Evolutionary conservation across 2,888 invertebrate genomes (phyloP).

Genomic region (Yponomeuta malinellus): DNA sequence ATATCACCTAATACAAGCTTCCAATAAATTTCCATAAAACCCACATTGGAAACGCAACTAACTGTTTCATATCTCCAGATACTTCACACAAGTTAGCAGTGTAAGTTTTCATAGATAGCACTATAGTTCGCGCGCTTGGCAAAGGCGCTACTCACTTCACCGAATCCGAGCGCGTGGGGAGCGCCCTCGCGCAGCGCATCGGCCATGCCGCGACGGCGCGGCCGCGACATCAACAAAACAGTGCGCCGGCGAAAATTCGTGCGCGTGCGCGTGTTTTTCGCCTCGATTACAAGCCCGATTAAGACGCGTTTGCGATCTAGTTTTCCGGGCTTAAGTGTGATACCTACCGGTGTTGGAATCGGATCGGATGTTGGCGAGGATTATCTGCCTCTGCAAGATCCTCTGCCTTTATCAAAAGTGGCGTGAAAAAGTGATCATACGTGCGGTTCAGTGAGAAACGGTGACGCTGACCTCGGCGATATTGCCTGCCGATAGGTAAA

Average conservation of each 20-base stretch:
- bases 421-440: constrained; percentile 22
- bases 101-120: neutral
- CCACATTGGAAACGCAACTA: too few species aligned
- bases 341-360: too few species aligned
- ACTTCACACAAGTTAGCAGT: too few species aligned
- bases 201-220: neutral
- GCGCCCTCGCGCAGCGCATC: neutral
- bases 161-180: neutral
- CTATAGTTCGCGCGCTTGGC: neutral
- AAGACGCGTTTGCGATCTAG: constrained; percentile 28
- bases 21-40: too few species aligned
- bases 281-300: constrained; percentile 26
- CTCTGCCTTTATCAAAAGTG: neutral
- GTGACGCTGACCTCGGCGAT: constrained; percentile 55
- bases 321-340: too few species aligned
- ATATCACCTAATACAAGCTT: too few species aligned
- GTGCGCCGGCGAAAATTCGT: constrained; percentile 59
- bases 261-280: constrained; percentile 61
- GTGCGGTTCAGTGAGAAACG: constrained; percentile 44
- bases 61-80: too few species aligned
- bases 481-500: constrained; percentile 27
- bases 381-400: neutral
- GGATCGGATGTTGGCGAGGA: too few species aligned
- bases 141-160: neutral
- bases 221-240: constrained; percentile 26